These are phyloP conservation scores for Tringa solitaria DNA, from an alignment of 2,113 vertebrate species.

Conservation along the genomic window DNA sequence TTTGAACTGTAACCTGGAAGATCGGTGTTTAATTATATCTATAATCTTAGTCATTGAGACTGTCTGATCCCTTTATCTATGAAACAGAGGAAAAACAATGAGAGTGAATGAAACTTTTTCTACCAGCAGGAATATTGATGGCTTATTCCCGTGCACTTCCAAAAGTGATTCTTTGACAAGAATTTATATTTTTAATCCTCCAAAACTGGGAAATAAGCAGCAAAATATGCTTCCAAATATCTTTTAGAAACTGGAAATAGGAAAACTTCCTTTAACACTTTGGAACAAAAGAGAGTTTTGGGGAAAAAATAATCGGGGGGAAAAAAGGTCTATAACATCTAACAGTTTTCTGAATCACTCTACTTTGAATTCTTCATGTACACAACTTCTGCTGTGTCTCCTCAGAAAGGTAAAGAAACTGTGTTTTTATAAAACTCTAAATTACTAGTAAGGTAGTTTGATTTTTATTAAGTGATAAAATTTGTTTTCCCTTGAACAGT, in stretches of 20 bases:
- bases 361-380: not conserved
- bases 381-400: not conserved
- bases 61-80: not conserved
- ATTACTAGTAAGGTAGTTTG: not conserved
- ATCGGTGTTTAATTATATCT: not conserved
- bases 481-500: not conserved
- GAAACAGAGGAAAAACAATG: not conserved
- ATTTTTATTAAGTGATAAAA: not conserved
- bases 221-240: not conserved
- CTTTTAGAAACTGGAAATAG: not conserved
- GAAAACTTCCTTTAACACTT: not conserved
- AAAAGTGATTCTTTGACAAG: not conserved
- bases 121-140: not conserved
- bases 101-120: not conserved
- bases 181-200: not conserved
- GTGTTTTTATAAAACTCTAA: not conserved
- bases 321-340: not conserved
- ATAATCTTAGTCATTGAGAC: not conserved
- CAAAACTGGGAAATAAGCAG: not conserved
- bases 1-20: not conserved
- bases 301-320: fast-evolving
- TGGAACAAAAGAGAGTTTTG: not conserved
- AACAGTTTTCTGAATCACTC: not conserved
- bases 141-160: not conserved
- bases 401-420: not conserved